Percentiles rank a stretch among this genome's conserved stretches.
These are phyloP conservation scores for Vicugna pacos DNA, from an alignment of 2,113 vertebrate species.

Conservation along the genomic window DNA sequence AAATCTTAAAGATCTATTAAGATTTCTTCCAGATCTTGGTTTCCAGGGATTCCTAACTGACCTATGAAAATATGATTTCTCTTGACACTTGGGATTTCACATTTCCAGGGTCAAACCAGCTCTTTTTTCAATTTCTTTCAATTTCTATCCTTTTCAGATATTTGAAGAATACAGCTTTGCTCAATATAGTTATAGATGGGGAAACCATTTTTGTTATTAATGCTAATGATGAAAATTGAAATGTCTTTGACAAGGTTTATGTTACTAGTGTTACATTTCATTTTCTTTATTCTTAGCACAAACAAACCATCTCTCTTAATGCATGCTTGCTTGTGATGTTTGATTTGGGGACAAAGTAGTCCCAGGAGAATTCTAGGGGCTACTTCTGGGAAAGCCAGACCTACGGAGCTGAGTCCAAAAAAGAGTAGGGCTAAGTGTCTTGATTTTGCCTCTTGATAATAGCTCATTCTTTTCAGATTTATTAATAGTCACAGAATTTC, in stretches of 20 bases:
- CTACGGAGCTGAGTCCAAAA: not conserved
- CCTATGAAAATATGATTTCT: conserved; percentile 40
- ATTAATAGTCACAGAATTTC: conserved; percentile 30
- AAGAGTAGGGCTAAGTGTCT: not conserved
- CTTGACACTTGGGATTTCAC: not conserved
- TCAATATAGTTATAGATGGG: not conserved
- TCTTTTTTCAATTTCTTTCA: conserved; percentile 50
- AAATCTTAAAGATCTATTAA: not conserved
- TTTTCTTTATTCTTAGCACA: not conserved
- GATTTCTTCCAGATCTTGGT: conserved; percentile 44
- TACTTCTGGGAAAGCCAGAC: not conserved
- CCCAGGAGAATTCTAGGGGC: not conserved
- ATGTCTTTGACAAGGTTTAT: not conserved
- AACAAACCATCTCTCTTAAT: not conserved
- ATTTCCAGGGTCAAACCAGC: conserved; percentile 14
- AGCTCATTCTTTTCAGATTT: not conserved
- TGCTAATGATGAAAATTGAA: not conserved
- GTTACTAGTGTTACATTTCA: not conserved
- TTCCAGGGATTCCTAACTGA: conserved; percentile 38
- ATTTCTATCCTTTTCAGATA: not conserved
- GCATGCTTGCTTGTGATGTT: not conserved
- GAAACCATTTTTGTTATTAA: conserved; percentile 12
- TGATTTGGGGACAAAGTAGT: not conserved
- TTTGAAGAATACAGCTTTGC: not conserved
- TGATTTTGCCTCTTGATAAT: not conserved